Evolutionary conservation across 2,113 vertebrate genomes (phyloP).

Genomic region (Paracanthobrama guichenoti): DNA sequence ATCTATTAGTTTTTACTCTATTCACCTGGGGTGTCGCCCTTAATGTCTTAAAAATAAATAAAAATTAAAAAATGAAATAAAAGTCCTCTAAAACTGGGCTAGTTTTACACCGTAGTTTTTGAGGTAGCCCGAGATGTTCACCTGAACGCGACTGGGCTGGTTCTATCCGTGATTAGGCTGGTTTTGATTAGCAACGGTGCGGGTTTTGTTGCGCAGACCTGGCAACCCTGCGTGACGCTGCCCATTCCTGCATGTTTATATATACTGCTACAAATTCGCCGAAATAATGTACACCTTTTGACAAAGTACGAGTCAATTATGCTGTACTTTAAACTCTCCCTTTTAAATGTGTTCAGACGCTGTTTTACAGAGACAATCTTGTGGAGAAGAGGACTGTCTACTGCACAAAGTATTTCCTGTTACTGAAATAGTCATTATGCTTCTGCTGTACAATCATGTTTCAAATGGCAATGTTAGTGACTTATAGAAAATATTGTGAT

Average conservation of each 20-base stretch:
- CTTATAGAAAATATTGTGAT: background rate
- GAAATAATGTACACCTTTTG: background rate
- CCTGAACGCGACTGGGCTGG: too few relatives aligned
- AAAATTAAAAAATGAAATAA: too few relatives aligned
- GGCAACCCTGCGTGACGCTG: too few relatives aligned
- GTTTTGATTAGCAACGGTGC: too few relatives aligned
- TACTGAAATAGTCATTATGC: background rate
- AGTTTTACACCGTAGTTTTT: too few relatives aligned
- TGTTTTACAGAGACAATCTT: constrained; percentile 1
- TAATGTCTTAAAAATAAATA: too few relatives aligned
- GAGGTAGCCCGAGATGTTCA: too few relatives aligned
- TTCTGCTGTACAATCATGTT: background rate
- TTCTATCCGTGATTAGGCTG: too few relatives aligned
- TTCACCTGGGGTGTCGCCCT: too few relatives aligned
- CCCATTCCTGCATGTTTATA: background rate
- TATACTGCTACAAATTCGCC: background rate
- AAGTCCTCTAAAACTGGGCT: too few relatives aligned
- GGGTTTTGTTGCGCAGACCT: too few relatives aligned
- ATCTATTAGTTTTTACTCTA: too few relatives aligned
- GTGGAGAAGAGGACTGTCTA: constrained; percentile 35
- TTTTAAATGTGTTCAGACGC: constrained; percentile 13
- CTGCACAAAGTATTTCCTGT: background rate
- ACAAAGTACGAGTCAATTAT: background rate
- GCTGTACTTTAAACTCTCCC: background rate
- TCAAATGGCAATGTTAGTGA: background rate